Percentiles rank a stretch among this genome's conserved stretches.
These are phyloP conservation scores for Clarias macrocephalus DNA, from an alignment of 2,113 vertebrate species.

Conservation along the genomic window DNA sequence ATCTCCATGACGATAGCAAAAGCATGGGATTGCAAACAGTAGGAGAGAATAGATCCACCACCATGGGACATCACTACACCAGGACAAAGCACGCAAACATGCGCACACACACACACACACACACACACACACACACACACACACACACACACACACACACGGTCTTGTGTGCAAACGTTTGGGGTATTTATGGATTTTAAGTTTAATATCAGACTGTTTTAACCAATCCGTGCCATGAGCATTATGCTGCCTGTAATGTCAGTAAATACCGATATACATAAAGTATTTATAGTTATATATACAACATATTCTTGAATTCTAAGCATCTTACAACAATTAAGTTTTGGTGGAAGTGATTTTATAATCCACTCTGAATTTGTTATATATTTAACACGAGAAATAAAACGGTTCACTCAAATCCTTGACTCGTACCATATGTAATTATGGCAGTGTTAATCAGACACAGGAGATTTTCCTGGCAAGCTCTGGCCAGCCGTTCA, in stretches of 20 bases:
- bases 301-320: background rate
- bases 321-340: background rate
- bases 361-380: background rate
- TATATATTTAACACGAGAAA: background rate
- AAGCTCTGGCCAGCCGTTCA: background rate
- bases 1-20: conserved; percentile 48
- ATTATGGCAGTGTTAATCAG: background rate
- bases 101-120: background rate
- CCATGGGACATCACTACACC: conserved; percentile 30
- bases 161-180: background rate
- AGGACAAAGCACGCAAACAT: conserved; percentile 5
- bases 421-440: background rate
- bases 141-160: background rate
- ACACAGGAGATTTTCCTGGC: background rate
- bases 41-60: conserved; percentile 35
- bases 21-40: conserved; percentile 25
- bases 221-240: background rate
- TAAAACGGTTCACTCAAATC: background rate
- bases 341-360: background rate
- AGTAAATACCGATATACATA: background rate
- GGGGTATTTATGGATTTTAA: background rate
- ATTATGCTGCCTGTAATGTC: background rate
- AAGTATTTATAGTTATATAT: too few relatives aligned
- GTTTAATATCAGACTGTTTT: background rate
- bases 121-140: conserved; percentile 13